Percentiles rank a stretch among this genome's conserved stretches.
These are phyloP conservation scores for Sturmia bella DNA, from an alignment of 2,888 invertebrate genomes.

Conservation along the genomic window DNA sequence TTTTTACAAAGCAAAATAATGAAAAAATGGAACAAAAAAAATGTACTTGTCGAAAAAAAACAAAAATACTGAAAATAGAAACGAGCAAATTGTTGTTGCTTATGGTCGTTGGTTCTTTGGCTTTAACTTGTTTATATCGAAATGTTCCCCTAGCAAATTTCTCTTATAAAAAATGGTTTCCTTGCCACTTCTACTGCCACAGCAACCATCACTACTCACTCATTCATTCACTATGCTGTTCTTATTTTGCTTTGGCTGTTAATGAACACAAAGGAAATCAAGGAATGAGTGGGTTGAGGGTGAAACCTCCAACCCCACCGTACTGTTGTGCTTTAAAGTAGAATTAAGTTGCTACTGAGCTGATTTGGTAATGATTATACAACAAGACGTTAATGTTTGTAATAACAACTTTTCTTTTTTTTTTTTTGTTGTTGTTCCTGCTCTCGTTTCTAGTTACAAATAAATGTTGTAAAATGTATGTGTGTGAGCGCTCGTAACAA, in stretches of 20 bases:
- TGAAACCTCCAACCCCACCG: background rate
- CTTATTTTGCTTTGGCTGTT: slow-evolving; percentile 20
- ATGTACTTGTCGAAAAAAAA: slow-evolving; percentile 11
- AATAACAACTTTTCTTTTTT: slow-evolving; percentile 47
- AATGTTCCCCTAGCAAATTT: slow-evolving; percentile 56
- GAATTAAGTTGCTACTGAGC: slow-evolving; percentile 60
- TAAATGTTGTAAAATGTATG: slow-evolving; percentile 2
- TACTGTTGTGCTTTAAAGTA: slow-evolving; percentile 1
- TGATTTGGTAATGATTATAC: slow-evolving; percentile 68
- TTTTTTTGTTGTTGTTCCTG: slow-evolving; percentile 17
- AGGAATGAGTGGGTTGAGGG: background rate
- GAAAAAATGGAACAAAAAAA: background rate
- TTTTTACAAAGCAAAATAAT: slow-evolving; percentile 36
- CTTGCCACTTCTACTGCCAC: background rate
- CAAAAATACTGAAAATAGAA: background rate
- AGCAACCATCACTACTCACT: background rate
- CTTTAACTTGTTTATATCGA: slow-evolving; percentile 51
- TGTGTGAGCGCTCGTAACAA: slow-evolving; percentile 31
- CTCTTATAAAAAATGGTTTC: slow-evolving; percentile 34
- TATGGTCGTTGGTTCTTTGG: slow-evolving; percentile 38
- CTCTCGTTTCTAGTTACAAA: slow-evolving; percentile 52
- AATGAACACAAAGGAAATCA: background rate
- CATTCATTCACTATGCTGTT: background rate
- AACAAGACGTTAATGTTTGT: slow-evolving; percentile 67
- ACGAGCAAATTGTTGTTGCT: slow-evolving; percentile 45